Evolutionary conservation across 2,797 vertebrate genomes (phyloP).

Genomic region (Sphenopsis melanotis): DNA sequence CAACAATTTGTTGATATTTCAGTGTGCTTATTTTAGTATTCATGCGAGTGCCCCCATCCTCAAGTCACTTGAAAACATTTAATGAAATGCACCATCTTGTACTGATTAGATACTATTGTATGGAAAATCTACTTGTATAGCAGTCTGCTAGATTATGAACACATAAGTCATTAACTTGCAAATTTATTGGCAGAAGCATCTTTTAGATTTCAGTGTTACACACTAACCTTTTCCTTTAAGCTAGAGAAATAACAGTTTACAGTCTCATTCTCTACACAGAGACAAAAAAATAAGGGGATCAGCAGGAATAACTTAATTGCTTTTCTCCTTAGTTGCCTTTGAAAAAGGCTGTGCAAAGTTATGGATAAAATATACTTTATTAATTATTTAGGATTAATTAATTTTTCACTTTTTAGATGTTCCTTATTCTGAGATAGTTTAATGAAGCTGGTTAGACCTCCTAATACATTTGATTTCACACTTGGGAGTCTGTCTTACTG

Average conservation of each 20-base stretch:
- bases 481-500: not conserved
- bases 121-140: not conserved
- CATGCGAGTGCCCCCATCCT: not conserved
- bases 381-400: not conserved
- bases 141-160: not conserved
- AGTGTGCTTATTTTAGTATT: not conserved
- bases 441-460: not conserved
- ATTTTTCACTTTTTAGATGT: not conserved
- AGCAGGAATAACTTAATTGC: not conserved
- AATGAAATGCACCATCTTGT: not conserved
- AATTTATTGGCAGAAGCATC: not conserved
- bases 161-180: not conserved
- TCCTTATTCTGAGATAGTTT: not conserved
- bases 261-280: not conserved
- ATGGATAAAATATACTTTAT: not conserved
- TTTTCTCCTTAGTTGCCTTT: not conserved
- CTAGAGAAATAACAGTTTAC: not conserved
- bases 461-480: not conserved
- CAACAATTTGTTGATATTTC: not conserved
- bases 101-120: not conserved
- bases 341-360: not conserved
- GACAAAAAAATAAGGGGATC: not conserved
- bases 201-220: not conserved
- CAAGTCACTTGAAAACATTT: not conserved
- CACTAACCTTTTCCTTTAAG: not conserved